Percentiles rank a stretch among this genome's conserved stretches.
These are phyloP conservation scores for Sebastes dallii DNA, from an alignment of 2,797 vertebrate genomes.

Conservation along the genomic window DNA sequence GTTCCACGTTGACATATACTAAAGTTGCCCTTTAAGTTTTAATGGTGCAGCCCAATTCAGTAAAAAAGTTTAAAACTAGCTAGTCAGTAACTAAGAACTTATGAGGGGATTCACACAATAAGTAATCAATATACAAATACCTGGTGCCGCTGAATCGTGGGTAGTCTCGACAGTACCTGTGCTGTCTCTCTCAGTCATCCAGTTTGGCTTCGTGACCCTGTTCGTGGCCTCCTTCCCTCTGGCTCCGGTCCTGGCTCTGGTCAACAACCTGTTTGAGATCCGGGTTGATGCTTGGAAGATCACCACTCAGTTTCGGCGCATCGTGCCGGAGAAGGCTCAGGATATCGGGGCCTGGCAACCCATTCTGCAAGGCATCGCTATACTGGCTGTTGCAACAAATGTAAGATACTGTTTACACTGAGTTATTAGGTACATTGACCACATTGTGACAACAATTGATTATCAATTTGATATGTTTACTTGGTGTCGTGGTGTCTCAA, in stretches of 20 bases:
- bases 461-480: background rate
- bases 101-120: background rate
- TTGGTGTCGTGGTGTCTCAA: slow-evolving; percentile 3
- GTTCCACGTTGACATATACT: no score
- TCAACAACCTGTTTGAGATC: slow-evolving; percentile 95
- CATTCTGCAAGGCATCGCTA: slow-evolving; percentile 92
- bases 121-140: background rate
- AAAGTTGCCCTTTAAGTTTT: background rate
- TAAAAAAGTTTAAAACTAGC: background rate
- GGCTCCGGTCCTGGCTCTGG: slow-evolving; percentile 91
- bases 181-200: slow-evolving; percentile 85
- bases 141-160: background rate
- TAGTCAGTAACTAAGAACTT: background rate
- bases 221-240: slow-evolving; percentile 96
- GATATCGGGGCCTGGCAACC: slow-evolving; percentile 95
- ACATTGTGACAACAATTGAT: background rate
- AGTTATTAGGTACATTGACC: background rate
- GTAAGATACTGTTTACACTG: slow-evolving; percentile 72
- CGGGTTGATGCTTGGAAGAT: slow-evolving; percentile 94
- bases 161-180: background rate
- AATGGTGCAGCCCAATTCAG: background rate
- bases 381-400: slow-evolving; percentile 92
- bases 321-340: slow-evolving; percentile 90
- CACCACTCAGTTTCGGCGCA: slow-evolving; percentile 90
- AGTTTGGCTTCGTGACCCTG: slow-evolving; percentile 96